Base-by-base conservation (phyloP, 2,888 invertebrate species). In the Pheosia tremula region DNA sequence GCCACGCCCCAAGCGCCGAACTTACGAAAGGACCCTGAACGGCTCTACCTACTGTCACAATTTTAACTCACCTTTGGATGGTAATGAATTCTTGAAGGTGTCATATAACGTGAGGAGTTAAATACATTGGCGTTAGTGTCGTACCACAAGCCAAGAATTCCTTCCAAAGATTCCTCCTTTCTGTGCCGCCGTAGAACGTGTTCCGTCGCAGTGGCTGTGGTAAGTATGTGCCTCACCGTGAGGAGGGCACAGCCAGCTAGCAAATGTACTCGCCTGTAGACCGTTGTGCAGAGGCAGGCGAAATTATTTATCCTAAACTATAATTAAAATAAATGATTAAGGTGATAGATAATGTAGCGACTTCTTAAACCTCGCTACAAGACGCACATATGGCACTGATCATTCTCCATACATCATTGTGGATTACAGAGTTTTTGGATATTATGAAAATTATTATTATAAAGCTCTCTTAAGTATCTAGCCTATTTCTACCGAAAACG, bases 61-160 rank as follows among this genome's bases (percentile, higher is more conserved):
- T n/a, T 45, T 9, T 3, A n/a, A 8, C 56, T 43, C 43, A 56
- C 56, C 45, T 24, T 45, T 10, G 56, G 56, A 45, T 56, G 56
- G 10, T 45, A 45, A 36, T 43, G 43, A 36, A 56, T 56, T 6
- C 56, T 13, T 4, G 39, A 24, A 0, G 56, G 56, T 10, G 45
- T 45, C 24, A 56, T 10, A 10, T 56, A 56, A 5, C 9, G 3
- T 4, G 56, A 56, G 5, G 56, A 45, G 7, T 56, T 56, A 11
- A 36, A 45, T 10, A 3, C 43, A 4, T 45, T n/a, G 0, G 24
- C 7, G 11, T 56, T 45, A 3, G 9, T 3, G 10, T 56, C 56
- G 56, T 45, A 45, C 56, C 56, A 56, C 4, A 10, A 45, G 4
- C 56, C 56, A 6, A 56, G 10, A 7, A 45, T 56, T 0, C 8